These are phyloP conservation scores for Siniperca scherzeri DNA, from an alignment of 2,797 vertebrate genomes.

Conservation along the genomic window DNA sequence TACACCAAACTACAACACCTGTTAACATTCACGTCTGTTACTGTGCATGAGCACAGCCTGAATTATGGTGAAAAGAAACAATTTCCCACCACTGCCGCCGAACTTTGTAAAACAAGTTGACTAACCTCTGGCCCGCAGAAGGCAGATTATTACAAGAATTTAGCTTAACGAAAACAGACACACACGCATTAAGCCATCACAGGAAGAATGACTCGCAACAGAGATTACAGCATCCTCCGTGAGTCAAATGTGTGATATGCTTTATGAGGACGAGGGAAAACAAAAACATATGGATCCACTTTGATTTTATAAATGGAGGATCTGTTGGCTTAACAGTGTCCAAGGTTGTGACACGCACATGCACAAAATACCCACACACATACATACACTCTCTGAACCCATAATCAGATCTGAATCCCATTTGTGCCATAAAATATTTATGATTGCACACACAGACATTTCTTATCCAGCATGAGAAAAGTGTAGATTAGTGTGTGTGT, in stretches of 20 bases:
- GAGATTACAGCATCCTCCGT: conserved; percentile 59
- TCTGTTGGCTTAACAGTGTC: conserved; percentile 43
- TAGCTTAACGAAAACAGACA: conserved; percentile 71
- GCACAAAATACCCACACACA: conserved; percentile 7
- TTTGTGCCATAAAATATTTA: conserved; percentile 54
- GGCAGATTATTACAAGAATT: conserved; percentile 63
- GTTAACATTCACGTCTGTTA: conserved; percentile 63
- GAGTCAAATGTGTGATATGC: conserved; percentile 62
- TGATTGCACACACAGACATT: conserved; percentile 27
- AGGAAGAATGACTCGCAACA: conserved; percentile 53
- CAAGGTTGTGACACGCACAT: conserved; percentile 35
- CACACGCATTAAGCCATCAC: conserved; percentile 62
- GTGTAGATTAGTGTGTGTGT: conserved; percentile 11
- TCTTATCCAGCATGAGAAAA: conserved; percentile 45
- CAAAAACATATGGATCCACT: conserved; percentile 70
- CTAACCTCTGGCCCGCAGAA: conserved; percentile 65
- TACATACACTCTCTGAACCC: conserved; percentile 1
- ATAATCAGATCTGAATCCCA: conserved; percentile 41
- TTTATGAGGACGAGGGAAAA: conserved; percentile 61
- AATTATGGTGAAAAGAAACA: conserved; percentile 52
- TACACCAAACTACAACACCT: conserved; percentile 59
- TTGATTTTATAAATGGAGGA: conserved; percentile 56
- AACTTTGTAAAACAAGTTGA: conserved; percentile 49
- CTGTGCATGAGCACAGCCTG: conserved; percentile 41
- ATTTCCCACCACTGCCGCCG: conserved; percentile 38